A percentile compares a stretch with the other conserved stretches of the same genome.
Conservation (phyloP, 2,113 vertebrate genomes). For the Speoplatyrhinus poulsoni region DNA sequence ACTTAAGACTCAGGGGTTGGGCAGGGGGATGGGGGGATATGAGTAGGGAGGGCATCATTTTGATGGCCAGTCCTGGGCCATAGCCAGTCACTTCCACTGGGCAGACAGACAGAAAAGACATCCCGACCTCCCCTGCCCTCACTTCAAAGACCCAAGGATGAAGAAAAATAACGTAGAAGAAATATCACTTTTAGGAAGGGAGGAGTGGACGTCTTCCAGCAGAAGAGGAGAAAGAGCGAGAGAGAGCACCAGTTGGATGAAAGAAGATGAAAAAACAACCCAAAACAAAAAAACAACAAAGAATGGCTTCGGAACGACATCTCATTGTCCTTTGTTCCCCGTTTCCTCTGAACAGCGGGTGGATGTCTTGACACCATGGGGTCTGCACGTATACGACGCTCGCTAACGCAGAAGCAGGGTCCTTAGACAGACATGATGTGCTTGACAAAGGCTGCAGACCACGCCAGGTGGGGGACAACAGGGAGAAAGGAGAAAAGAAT, state of each 20-base stretch:
- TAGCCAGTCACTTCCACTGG: constrained; percentile 71
- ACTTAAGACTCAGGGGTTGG: constrained; percentile 74
- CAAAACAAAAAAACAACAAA: constrained; percentile 58
- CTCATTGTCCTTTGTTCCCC: constrained; percentile 78
- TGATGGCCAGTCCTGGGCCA: constrained; percentile 75
- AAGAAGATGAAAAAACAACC: constrained; percentile 46
- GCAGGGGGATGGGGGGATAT: constrained; percentile 28
- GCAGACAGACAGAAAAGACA: constrained; percentile 40
- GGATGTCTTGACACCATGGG: constrained; percentile 81
- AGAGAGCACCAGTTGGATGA: constrained; percentile 66
- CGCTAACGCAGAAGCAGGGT: constrained; percentile 54
- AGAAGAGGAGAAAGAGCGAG: constrained; percentile 28
- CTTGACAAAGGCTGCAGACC: constrained; percentile 90
- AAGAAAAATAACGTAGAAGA: constrained; percentile 22
- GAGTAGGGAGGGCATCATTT: constrained; percentile 42
- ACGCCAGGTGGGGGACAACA: constrained; percentile 14
- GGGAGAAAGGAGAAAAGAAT: constrained; percentile 1
- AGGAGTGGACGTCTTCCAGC: constrained; percentile 44
- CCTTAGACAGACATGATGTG: constrained; percentile 96
- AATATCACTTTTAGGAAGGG: constrained; percentile 24
- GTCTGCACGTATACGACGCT: constrained; percentile 78
- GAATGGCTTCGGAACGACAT: constrained; percentile 74
- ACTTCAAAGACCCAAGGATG: constrained; percentile 45
- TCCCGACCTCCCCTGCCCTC: constrained; percentile 50
- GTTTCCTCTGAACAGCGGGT: constrained; percentile 73